Evolutionary conservation across 53 echinoderm and acorn worm species (phyloP).

Genomic region (Temnopleurus reevesii): DNA sequence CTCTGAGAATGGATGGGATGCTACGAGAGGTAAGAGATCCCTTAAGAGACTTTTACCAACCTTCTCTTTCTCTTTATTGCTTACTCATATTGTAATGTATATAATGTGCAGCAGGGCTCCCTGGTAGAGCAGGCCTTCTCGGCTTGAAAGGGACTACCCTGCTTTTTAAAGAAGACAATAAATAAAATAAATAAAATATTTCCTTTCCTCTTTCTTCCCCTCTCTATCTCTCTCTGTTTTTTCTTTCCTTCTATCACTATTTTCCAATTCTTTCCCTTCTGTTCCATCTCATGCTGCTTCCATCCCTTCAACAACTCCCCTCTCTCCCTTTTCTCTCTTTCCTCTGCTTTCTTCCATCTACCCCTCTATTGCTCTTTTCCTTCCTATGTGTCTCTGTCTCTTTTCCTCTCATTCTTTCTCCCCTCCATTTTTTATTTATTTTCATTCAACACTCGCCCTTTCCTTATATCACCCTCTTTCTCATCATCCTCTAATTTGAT

Average conservation of each 20-base stretch:
- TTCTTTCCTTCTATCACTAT: neutral
- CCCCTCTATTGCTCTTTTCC: neutral
- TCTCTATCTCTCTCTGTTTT: neutral
- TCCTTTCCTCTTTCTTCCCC: neutral
- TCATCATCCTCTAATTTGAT: no score
- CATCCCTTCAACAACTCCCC: neutral
- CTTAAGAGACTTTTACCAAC: neutral
- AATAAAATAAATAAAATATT: no score
- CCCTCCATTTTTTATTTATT: no score
- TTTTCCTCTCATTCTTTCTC: no score
- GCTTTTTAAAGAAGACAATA: no score
- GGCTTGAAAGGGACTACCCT: no score
- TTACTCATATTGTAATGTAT: no score
- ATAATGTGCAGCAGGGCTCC: no score
- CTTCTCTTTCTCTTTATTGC: neutral
- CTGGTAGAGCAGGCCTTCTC: no score
- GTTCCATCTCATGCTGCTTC: neutral
- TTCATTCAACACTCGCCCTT: no score
- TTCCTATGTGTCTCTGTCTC: neutral
- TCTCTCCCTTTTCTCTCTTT: neutral
- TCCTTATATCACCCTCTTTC: no score
- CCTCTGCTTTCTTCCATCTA: neutral
- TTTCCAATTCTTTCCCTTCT: neutral
- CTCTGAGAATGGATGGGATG: slow-evolving; percentile 61
- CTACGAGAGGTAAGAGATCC: slow-evolving; percentile 69